These are phyloP conservation scores for Cinclus cinclus DNA, from an alignment of 2,113 vertebrate species.

Conservation along the genomic window DNA sequence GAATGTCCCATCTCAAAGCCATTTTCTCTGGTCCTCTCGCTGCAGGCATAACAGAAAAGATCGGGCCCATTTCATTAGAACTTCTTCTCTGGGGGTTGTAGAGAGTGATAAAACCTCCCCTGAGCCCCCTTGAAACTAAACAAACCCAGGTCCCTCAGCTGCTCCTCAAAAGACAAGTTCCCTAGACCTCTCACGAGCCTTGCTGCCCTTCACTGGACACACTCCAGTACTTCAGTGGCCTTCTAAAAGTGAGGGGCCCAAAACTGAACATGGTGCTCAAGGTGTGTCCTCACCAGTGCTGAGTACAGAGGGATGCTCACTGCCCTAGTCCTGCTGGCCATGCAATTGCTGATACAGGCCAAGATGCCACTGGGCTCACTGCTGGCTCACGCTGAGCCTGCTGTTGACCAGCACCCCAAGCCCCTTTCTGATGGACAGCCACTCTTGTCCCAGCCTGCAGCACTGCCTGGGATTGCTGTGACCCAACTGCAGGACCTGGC, in stretches of 20 bases:
- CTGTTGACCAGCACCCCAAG: background rate
- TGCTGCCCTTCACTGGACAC: background rate
- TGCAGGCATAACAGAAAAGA: background rate
- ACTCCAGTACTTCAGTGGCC: background rate
- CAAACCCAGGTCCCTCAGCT: background rate
- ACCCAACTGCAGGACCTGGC: background rate
- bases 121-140: rapidly evolving
- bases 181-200: rapidly evolving
- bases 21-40: background rate
- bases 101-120: rapidly evolving
- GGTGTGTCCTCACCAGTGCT: background rate
- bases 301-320: background rate
- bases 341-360: background rate
- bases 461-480: rapidly evolving
- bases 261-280: rapidly evolving
- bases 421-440: background rate
- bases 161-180: background rate
- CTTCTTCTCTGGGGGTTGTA: background rate
- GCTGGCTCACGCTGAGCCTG: background rate
- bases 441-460: background rate
- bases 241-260: background rate
- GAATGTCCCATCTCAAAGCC: background rate
- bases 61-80: background rate
- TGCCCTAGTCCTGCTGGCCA: background rate
- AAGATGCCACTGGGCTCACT: background rate